A percentile compares a stretch with the other conserved stretches of the same genome.
phyloP scores from a whole-genome alignment of 2,797 vertebrate genomes.

The Heteromormyrus szaboi region DNA sequence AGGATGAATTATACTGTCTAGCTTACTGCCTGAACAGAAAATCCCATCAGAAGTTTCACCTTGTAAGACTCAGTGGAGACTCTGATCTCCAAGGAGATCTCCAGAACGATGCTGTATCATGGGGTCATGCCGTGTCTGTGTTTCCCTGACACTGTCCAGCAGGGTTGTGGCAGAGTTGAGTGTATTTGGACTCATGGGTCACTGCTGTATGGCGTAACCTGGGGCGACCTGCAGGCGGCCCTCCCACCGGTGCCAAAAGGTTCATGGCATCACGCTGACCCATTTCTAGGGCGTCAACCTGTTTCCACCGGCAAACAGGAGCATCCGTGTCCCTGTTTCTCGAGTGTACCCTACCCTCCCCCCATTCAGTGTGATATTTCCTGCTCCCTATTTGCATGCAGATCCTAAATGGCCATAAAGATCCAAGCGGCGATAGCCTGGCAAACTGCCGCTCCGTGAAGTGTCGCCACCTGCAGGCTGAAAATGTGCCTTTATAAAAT shows the following conservation, averaged over 20 bases:
- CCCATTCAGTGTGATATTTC: neutral
- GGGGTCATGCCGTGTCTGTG: neutral
- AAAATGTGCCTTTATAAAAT: constrained; percentile 8
- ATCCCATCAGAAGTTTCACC: constrained; percentile 29
- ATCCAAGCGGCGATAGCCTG: neutral
- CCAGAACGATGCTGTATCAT: neutral
- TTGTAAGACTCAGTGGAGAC: constrained; percentile 27
- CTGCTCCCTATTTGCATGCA: neutral
- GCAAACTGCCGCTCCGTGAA: constrained; percentile 12
- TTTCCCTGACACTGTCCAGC: neutral
- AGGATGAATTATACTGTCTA: constrained; percentile 17
- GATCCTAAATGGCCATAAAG: neutral
- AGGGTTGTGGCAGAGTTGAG: neutral
- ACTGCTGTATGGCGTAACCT: neutral
- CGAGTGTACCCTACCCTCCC: neutral
- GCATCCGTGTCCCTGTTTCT: neutral
- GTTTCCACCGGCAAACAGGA: neutral
- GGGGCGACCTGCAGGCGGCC: neutral
- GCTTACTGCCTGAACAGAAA: constrained; percentile 23
- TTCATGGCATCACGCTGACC: neutral
- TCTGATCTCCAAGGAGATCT: neutral
- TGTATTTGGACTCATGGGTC: neutral
- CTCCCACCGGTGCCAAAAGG: neutral
- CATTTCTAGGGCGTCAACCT: neutral
- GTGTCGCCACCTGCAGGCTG: constrained; percentile 15